Evolutionary conservation across 2,888 invertebrate species (phyloP), one percentile per base, ranked within the genome.

Genomic region (Sinhomidia bicolor): DNA sequence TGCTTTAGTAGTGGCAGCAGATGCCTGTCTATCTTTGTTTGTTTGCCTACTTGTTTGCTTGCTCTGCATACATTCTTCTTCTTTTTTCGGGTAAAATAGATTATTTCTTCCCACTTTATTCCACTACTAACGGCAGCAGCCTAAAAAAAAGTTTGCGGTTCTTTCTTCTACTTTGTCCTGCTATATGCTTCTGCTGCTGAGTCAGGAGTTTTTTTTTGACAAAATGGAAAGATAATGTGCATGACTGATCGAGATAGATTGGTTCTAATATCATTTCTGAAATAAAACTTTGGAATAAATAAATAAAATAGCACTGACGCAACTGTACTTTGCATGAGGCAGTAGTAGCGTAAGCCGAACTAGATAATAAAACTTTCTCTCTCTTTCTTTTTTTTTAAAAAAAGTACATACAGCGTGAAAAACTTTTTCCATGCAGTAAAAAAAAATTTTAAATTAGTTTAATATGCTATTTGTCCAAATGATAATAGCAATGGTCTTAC

Each of bases 191-290:
- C 14, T 54, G 54, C 14, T 54, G 60, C 60, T 26, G 60, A 23
- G 26, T 60, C 26, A 26, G 60, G 26, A 60, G 60, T 44, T 44
- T 32, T 65, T 32, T 54, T 80, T 85, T 85, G 85, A 85, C 85
- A 85, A 44, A 85, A 85, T 85, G 65, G 76, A 85, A 85, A 85
- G 85, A 85, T 78, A 85, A 85, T 85, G 85, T 47, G 65, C 62
- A 47, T 85, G 85, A 85, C 85, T 85, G 85, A 85, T 76, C 76
- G 76, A 81, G 62, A 81, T 81, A 65, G 57, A 65, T 62, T 81
- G 51, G 62, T 26, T 85, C 10, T 85, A 76, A 76, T 85, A 85
- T 78, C 54, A 78, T 85, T 78, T 62, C 60, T 76, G 85, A 78
- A 84, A 29, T 23, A 79, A 12, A 57, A 7, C 17, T 54, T 54